Conservation (phyloP, 2,113 vertebrate species). For the Porphyrio hochstetteri region DNA sequence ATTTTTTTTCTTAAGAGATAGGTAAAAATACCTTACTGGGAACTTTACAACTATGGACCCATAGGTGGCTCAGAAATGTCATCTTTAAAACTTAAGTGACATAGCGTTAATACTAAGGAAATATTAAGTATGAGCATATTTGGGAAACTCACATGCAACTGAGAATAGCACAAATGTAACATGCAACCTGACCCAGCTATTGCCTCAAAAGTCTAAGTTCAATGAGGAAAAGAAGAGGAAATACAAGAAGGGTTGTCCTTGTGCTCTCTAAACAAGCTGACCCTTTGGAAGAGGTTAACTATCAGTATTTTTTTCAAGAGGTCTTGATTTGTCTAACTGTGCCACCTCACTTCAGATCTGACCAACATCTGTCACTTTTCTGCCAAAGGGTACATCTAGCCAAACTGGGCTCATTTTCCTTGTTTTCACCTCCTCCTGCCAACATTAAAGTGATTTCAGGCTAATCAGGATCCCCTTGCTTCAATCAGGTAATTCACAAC, state of each 20-base stretch:
- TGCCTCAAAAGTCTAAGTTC: background rate
- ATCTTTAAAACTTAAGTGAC: background rate
- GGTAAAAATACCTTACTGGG: background rate
- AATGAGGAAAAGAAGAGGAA: background rate
- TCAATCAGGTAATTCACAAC: background rate
- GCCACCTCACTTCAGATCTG: conserved; percentile 3
- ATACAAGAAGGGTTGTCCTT: background rate
- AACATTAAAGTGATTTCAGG: background rate
- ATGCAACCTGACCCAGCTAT: background rate
- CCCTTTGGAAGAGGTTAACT: conserved; percentile 9
- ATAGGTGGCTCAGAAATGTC: background rate
- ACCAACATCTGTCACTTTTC: conserved; percentile 14
- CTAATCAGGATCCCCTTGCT: background rate
- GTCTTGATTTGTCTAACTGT: conserved; percentile 36
- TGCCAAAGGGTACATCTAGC: background rate
- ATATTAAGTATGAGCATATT: background rate
- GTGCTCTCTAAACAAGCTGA: background rate
- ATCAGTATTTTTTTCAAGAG: background rate
- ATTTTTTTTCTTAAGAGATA: background rate
- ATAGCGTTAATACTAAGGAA: background rate
- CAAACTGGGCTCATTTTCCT: background rate
- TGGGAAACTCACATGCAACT: background rate
- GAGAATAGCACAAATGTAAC: background rate
- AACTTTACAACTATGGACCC: background rate
- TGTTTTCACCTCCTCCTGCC: background rate